Evolutionary conservation across 2,888 invertebrate genomes (phyloP).

Genomic region (Saturnia pavonia): DNA sequence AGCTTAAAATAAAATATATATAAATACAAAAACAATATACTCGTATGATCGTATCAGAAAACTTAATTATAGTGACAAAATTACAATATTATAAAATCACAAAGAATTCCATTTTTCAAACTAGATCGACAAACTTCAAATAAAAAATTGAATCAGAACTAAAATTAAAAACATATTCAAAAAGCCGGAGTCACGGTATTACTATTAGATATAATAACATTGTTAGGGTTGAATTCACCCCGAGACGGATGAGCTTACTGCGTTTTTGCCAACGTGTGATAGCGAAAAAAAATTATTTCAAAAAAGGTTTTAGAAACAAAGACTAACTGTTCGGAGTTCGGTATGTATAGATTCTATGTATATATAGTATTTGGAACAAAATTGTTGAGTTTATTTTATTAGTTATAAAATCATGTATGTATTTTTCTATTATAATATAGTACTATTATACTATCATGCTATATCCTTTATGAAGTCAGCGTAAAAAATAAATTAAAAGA

Average conservation of each 20-base stretch:
- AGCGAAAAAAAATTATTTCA: neutral
- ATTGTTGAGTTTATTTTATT: neutral
- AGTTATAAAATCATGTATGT: too few species aligned
- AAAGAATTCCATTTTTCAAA: neutral
- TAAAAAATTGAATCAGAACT: neutral
- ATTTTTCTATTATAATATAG: neutral
- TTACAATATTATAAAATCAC: neutral
- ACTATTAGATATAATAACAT: neutral
- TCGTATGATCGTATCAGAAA: neutral
- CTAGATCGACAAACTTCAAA: neutral
- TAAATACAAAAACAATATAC: too few species aligned
- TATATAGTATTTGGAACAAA: neutral
- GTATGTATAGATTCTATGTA: neutral
- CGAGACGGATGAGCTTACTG: slow-evolving; percentile 3
- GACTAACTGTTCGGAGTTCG: neutral
- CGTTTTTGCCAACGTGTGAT: slow-evolving; percentile 4
- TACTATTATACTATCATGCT: neutral
- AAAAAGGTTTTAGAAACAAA: slow-evolving; percentile 3
- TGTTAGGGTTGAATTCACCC: slow-evolving; percentile 5
- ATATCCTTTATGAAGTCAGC: neutral
- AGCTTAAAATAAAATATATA: too few species aligned
- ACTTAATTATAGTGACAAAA: too few species aligned
- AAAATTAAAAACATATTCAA: neutral
- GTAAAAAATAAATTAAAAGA: neutral
- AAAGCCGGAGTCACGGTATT: neutral